phyloP scores from a whole-genome alignment of 2,113 vertebrate species.

The Mormyrus iriodes region DNA sequence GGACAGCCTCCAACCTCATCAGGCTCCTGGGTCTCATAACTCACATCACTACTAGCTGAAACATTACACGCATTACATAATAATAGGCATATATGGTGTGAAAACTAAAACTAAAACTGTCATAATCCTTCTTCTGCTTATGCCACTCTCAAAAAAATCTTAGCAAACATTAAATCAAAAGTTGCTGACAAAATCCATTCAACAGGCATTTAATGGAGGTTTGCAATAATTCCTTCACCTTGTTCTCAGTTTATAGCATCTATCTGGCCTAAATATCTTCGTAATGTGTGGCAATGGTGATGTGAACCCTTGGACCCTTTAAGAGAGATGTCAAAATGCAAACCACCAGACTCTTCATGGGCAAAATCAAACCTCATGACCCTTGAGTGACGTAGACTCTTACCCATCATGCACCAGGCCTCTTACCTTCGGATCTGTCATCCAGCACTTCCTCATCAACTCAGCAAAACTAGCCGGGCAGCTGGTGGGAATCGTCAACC shows the following conservation, averaged over 20 bases:
- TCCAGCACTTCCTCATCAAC: slow-evolving; percentile 87
- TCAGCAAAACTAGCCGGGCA: slow-evolving; percentile 90
- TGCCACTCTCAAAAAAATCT: not conserved
- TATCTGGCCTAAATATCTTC: not conserved
- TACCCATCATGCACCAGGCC: not conserved
- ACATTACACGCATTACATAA: not conserved
- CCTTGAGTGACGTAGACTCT: not conserved
- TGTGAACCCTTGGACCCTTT: not conserved
- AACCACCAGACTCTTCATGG: not conserved
- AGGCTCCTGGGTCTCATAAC: not conserved
- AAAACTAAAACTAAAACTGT: not conserved
- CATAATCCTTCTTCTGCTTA: not conserved
- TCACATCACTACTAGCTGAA: not conserved
- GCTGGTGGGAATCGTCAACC: slow-evolving; percentile 92
- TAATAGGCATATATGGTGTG: not conserved
- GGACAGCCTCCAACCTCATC: not conserved
- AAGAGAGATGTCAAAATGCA: not conserved
- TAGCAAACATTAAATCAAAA: not conserved
- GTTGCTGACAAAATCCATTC: not conserved
- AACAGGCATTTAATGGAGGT: not conserved
- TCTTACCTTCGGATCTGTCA: slow-evolving; percentile 82
- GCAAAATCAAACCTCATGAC: not conserved
- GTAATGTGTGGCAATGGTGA: not conserved
- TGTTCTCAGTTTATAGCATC: not conserved
- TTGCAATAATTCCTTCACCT: not conserved